Conservation (phyloP, 1,140 invertebrate species). For the Leptopilina clavipes region DNA sequence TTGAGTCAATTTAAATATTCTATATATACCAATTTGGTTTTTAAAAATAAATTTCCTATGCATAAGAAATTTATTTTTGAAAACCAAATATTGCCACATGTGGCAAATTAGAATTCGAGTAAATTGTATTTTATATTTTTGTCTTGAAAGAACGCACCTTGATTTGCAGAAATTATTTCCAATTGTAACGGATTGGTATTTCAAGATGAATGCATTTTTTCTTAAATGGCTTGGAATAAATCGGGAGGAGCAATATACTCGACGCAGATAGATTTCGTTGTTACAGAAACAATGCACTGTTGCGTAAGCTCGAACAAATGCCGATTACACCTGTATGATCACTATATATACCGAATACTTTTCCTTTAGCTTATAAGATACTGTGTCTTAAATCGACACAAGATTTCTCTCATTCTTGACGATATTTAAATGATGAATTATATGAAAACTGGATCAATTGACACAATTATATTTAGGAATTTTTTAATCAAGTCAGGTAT, state of each 20-base stretch:
- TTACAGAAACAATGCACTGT: conserved; percentile 52
- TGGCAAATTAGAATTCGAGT: too few species aligned
- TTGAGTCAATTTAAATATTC: too few species aligned
- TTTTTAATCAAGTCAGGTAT: too few species aligned
- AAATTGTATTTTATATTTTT: too few species aligned
- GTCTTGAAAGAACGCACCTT: not conserved
- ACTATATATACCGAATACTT: conserved; percentile 39
- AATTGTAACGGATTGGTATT: not conserved
- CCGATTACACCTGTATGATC: conserved; percentile 53
- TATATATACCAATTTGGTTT: too few species aligned
- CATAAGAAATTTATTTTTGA: too few species aligned
- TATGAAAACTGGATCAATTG: too few species aligned
- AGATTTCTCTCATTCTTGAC: conserved; percentile 44
- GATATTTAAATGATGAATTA: too few species aligned
- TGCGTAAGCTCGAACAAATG: conserved; percentile 52
- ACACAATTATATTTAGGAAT: not conserved
- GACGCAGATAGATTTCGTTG: conserved; percentile 41
- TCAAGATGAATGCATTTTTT: conserved; percentile 1
- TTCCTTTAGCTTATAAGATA: conserved; percentile 36
- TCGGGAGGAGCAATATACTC: conserved; percentile 11
- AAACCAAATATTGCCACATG: too few species aligned
- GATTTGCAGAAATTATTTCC: not conserved
- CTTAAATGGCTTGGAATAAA: conserved; percentile 3
- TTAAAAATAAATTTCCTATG: too few species aligned
- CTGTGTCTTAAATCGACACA: conserved; percentile 38